Conservation (phyloP, 2,888 invertebrate genomes). For the Nebria salina region DNA sequence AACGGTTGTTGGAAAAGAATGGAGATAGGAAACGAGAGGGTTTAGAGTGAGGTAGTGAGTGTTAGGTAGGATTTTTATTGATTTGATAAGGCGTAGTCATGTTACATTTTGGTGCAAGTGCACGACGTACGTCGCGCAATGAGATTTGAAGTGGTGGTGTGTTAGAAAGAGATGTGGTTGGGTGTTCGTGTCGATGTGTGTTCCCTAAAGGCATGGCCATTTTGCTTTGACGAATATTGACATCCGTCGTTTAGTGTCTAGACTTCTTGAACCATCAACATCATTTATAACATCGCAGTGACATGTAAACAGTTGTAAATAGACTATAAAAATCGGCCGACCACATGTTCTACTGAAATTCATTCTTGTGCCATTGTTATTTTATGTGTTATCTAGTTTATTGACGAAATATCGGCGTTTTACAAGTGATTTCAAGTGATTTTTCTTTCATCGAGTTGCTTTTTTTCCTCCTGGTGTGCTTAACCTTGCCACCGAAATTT, state of each 20-base stretch:
- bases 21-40: background rate
- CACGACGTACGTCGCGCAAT: slow-evolving; percentile 7
- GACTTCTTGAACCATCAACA: slow-evolving; percentile 58
- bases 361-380: background rate
- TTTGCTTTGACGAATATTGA: slow-evolving; percentile 80
- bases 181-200: slow-evolving; percentile 53
- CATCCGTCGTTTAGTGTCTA: slow-evolving; percentile 67
- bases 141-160: background rate
- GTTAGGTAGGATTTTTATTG: background rate
- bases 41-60: slow-evolving; percentile 37
- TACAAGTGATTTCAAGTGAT: slow-evolving; percentile 21
- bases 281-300: slow-evolving; percentile 64
- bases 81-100: slow-evolving; percentile 29
- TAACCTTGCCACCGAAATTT: slow-evolving; percentile 48
- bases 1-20: background rate
- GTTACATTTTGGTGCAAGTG: background rate
- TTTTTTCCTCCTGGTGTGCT: slow-evolving; percentile 18
- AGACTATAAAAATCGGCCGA: slow-evolving; percentile 49
- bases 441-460: slow-evolving; percentile 28
- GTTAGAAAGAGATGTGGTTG: slow-evolving; percentile 25
- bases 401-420: slow-evolving; percentile 22
- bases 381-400: slow-evolving; percentile 25
- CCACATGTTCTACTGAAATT: slow-evolving; percentile 56
- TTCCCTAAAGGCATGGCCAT: slow-evolving; percentile 72
- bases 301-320: slow-evolving; percentile 62